phyloP scores from a whole-genome alignment of 2,888 invertebrate genomes.

The Platynereis dumerilii region DNA sequence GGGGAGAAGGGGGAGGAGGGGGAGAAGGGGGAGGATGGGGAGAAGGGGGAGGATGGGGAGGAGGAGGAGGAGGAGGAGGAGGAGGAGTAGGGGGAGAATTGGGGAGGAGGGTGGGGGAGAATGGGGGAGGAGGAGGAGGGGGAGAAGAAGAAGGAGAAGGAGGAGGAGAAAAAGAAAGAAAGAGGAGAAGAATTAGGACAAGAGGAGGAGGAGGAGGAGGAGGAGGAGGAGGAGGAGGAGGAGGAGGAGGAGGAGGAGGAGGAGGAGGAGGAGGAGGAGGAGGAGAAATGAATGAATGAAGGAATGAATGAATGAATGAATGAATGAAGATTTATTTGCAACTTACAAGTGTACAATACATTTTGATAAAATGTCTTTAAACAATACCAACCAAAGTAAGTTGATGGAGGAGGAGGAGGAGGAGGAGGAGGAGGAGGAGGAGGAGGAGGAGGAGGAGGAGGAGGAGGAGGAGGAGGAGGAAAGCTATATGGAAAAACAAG shows the following conservation, averaged over 20 bases:
- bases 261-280: background rate
- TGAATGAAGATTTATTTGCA: no score
- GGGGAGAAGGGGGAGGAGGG: background rate
- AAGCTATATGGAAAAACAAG: background rate
- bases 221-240: constrained; percentile 3
- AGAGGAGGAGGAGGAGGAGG: background rate
- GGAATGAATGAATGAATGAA: background rate
- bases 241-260: constrained; percentile 4
- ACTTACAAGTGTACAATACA: no score
- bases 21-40: background rate
- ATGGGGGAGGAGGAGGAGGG: constrained; percentile 2
- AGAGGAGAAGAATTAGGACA: background rate
- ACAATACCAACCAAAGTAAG: no score
- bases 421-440: background rate
- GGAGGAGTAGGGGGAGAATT: background rate
- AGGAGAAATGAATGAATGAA: background rate
- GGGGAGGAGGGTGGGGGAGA: background rate
- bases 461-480: constrained; percentile 1
- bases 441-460: constrained; percentile 8
- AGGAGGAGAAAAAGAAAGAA: no score
- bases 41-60: no score
- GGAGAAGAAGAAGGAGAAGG: background rate
- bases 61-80: background rate
- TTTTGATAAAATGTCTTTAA: no score
- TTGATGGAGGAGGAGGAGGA: constrained; percentile 1